Base-by-base conservation (phyloP, 2,888 invertebrate genomes). In the Eilema sororculum region DNA sequence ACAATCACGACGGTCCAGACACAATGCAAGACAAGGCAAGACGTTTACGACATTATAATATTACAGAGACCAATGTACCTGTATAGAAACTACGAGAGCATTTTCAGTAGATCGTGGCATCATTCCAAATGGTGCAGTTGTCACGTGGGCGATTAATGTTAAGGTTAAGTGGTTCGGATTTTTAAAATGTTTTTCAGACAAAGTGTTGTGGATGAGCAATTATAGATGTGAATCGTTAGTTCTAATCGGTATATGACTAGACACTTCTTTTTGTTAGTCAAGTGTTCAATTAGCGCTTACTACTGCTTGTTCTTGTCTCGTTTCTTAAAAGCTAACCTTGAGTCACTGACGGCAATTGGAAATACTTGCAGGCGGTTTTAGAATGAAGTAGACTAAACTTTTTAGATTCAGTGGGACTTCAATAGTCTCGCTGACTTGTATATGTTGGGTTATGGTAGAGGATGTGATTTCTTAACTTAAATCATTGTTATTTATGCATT, bases 11-110 rank as follows among this genome's bases (percentile, higher is more conserved):
- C 67, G 20, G 68, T 63, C 68, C 74, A 80, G 80, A 82, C 80
- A 80, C 76, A 82, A 82, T 82, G 76, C 80, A 80, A 52, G 30
- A 52, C 76, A 82, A 82, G 80, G 76, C 83, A 80, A 46, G 46
- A 30, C 22, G 82, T 81, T 80, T 80, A 82, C 72, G 69, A 78
- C 73, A 72, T 59, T 30, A 74, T 74, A 74, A 77, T 75, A 75
- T 77, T 68, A 70, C 30, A 12, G 61, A 77, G 80, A 74, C 82
- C 73, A 80, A 82, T 71, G 80, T 76, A 80, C 80, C n/a, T 82
- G 70, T 52, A 37, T 13, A 64, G 68, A 69, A 65, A 65, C 67
- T 69, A n/a, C 70, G 46, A 60, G 57, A 67, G 37, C 28, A 13
- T 65, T 62, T 72, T 68, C 67, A 59, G 24, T 52, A 65, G 30